Evolutionary conservation across 2,888 invertebrate genomes (phyloP).

Genomic region (Caenorhabditis wallacei): DNA sequence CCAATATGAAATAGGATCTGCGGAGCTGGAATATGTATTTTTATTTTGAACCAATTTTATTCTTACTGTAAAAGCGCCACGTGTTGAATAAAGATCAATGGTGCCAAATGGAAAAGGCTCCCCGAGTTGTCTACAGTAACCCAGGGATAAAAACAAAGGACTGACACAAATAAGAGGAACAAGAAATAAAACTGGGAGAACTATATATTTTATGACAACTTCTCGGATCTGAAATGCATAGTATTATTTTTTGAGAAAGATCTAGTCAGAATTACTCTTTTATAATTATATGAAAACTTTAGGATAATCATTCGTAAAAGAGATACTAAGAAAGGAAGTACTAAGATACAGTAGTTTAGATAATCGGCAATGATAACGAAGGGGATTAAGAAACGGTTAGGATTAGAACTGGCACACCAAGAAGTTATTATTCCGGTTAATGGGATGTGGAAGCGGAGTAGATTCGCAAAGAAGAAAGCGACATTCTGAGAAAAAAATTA

Average conservation of each 20-base stretch:
- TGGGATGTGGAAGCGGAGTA: conserved; percentile 39
- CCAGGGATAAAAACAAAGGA: conserved; percentile 33
- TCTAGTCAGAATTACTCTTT: not conserved
- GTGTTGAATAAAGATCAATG: conserved; percentile 36
- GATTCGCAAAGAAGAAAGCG: conserved; percentile 39
- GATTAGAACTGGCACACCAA: conserved; percentile 30
- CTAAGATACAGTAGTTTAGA: conserved; percentile 43
- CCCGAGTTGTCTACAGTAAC: conserved; percentile 51
- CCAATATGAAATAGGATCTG: conserved; percentile 27
- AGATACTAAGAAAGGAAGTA: conserved; percentile 35
- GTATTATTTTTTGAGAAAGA: too few species aligned
- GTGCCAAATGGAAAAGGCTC: conserved; percentile 44
- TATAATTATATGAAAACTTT: conserved; percentile 22
- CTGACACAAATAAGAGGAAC: conserved; percentile 33
- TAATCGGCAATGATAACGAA: conserved; percentile 34
- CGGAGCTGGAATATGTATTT: conserved; percentile 26
- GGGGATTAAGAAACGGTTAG: conserved; percentile 11
- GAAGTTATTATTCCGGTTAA: conserved; percentile 37
- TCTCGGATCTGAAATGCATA: conserved; percentile 33
- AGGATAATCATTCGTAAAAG: conserved; percentile 29
- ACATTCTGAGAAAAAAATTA: not conserved
- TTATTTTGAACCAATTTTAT: not conserved
- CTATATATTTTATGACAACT: conserved; percentile 7
- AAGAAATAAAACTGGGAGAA: conserved; percentile 21
- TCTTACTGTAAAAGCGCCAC: conserved; percentile 4